Evolutionary conservation across 1,140 invertebrate species (phyloP), one percentile per base, ranked within the genome.

Genomic region (Caenorhabditis tropicalis): DNA sequence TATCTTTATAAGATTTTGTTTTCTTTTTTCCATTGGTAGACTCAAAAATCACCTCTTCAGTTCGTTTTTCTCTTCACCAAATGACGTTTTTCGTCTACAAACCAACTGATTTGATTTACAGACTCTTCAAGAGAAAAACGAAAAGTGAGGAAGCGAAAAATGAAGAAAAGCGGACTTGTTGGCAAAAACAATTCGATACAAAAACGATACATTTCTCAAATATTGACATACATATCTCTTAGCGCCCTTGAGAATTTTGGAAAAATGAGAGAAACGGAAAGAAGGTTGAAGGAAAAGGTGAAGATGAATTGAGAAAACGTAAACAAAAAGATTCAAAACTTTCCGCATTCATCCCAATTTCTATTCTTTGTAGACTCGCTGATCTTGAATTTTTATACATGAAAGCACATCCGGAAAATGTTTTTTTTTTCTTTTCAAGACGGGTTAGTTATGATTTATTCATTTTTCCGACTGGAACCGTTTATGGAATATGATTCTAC

Each of bases 221-320:
- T 74, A 74, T 74, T 74, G 65, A 74, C 65, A 74, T 74, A 74
- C 65, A 74, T 74, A 74, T 74, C 21, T 74, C 65, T 74, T 74
- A 74, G 65, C 65, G 65, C 65, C 36, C 65, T 74, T 74, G 65
- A 74, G 36, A 74, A 33, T 43, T 74, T 56, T 74, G 24, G 65
- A 21, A 43, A 70, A 21, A 15, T 19, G 65, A 65, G 19, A 43
- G 19, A 74, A 29, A 21, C 10, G n/a, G 21, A 65, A 27, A 33
- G 19, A 65, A 36, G n/a, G n/a, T n/a, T n/a, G n/a, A n/a, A n/a
- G n/a, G 31, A 65, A 19, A 56, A 27, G 24, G 53, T 19, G n/a
- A 74, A 74, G 65, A 36, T 74, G 65, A 74, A 74, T 31, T 74
- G 65, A 15, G 27, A 43, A 24, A 74, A 46, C 19, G 36, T 74